phyloP scores from a whole-genome alignment of 2,888 invertebrate genomes.

The Cyaniris semiargus region DNA sequence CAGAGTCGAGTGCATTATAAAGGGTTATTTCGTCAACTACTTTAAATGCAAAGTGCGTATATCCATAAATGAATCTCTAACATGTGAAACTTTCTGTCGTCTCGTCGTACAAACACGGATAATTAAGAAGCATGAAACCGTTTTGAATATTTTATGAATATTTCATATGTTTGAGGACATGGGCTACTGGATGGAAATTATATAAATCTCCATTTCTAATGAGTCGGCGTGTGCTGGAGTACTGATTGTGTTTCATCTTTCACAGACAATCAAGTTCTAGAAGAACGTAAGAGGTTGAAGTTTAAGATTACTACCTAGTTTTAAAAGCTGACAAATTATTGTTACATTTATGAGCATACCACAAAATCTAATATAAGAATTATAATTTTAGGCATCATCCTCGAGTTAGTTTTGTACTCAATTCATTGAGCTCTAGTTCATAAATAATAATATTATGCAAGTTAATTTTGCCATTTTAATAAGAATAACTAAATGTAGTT shows the following conservation, averaged over 20 bases:
- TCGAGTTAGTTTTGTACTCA: background rate
- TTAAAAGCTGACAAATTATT: background rate
- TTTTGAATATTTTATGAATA: slow-evolving; percentile 78
- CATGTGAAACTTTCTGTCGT: slow-evolving; percentile 60
- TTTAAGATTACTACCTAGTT: too few relatives aligned
- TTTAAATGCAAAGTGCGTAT: slow-evolving; percentile 43
- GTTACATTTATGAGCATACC: background rate
- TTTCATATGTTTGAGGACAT: slow-evolving; percentile 77
- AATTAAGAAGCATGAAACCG: slow-evolving; percentile 78
- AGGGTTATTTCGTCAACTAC: slow-evolving; percentile 37
- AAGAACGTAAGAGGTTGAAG: background rate
- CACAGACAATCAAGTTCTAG: background rate
- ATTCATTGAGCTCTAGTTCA: background rate
- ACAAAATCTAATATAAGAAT: background rate
- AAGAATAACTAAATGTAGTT: background rate
- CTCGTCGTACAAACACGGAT: slow-evolving; percentile 70
- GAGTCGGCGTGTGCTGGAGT: slow-evolving; percentile 56
- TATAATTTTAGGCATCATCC: background rate
- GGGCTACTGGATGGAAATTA: slow-evolving; percentile 70
- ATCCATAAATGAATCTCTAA: slow-evolving; percentile 47
- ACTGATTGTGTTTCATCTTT: background rate
- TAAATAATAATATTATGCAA: background rate
- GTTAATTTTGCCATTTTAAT: background rate
- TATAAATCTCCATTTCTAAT: slow-evolving; percentile 72
- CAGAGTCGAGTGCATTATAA: slow-evolving; percentile 36